Evolutionary conservation across 2,888 invertebrate genomes (phyloP).

Genomic region (Zele albiditarsus): DNA sequence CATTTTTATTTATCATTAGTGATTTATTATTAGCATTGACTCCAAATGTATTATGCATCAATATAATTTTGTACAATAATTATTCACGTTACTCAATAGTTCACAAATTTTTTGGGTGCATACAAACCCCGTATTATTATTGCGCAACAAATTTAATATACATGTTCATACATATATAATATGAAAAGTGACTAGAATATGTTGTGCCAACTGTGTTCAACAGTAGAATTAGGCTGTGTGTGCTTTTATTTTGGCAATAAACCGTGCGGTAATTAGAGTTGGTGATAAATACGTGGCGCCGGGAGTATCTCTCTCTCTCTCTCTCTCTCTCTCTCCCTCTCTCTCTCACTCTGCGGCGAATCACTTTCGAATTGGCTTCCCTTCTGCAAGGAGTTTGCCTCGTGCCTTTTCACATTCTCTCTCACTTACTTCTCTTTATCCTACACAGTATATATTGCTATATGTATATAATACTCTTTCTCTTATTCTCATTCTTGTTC

Average conservation of each 20-base stretch:
- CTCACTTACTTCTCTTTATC: constrained; percentile 14
- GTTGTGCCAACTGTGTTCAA: constrained; percentile 16
- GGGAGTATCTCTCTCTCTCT: constrained; percentile 12
- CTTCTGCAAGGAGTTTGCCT: constrained; percentile 35
- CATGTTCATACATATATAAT: background rate
- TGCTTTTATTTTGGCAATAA: constrained; percentile 24
- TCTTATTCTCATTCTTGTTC: constrained; percentile 17
- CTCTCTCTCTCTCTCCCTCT: background rate
- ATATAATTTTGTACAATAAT: no score
- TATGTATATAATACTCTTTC: constrained; percentile 19
- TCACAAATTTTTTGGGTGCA: background rate
- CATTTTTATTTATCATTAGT: no score
- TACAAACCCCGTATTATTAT: background rate
- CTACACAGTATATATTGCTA: constrained; percentile 7
- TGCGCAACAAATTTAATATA: background rate
- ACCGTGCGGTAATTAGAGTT: constrained; percentile 30
- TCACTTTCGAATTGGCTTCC: constrained; percentile 46
- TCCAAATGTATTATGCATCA: no score
- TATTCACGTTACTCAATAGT: constrained; percentile 2
- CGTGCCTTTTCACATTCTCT: constrained; percentile 3
- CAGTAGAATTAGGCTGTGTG: constrained; percentile 4
- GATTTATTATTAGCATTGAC: no score
- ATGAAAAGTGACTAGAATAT: constrained; percentile 7
- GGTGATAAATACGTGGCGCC: constrained; percentile 42
- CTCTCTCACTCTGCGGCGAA: constrained; percentile 28